These are phyloP conservation scores for Himalopsyche kuldschensis DNA, from an alignment of 2,888 invertebrate species.

Conservation along the genomic window DNA sequence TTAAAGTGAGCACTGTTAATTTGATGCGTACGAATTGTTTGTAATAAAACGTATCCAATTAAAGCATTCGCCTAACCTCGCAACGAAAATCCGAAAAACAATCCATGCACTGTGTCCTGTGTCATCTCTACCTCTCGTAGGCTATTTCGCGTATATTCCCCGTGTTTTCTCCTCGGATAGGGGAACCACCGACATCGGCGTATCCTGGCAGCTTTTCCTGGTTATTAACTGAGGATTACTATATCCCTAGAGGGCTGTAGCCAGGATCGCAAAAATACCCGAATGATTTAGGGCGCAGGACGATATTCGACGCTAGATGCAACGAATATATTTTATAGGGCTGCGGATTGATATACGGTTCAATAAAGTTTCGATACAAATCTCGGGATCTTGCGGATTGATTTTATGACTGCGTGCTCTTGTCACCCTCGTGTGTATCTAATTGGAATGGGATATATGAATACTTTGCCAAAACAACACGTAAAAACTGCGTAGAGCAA, in stretches of 20 bases:
- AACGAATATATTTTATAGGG: conserved; percentile 22
- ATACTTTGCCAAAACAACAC: background rate
- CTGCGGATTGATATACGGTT: conserved; percentile 24
- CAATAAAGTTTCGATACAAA: conserved; percentile 12
- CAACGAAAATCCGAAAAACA: background rate
- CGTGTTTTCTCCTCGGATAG: background rate
- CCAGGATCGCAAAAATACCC: conserved; percentile 17
- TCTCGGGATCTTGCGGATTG: conserved; percentile 10
- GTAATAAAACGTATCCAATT: too few relatives aligned
- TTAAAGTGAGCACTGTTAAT: too few relatives aligned
- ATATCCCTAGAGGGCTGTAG: conserved; percentile 23
- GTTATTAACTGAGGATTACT: conserved; percentile 40
- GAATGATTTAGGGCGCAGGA: conserved; percentile 31
- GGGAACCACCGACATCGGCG: conserved; percentile 7
- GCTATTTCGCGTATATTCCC: background rate
- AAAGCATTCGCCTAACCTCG: background rate
- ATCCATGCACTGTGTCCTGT: conserved; percentile 13
- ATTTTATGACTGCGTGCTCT: background rate
- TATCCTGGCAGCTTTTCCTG: conserved; percentile 34
- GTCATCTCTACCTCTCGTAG: conserved; percentile 13
- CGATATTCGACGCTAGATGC: background rate
- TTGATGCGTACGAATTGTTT: too few relatives aligned
- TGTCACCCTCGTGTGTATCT: background rate
- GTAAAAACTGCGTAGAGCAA: background rate
- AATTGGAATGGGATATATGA: background rate